Evolutionary conservation across 2,797 vertebrate species (phyloP).

Genomic region (Helostoma temminkii): DNA sequence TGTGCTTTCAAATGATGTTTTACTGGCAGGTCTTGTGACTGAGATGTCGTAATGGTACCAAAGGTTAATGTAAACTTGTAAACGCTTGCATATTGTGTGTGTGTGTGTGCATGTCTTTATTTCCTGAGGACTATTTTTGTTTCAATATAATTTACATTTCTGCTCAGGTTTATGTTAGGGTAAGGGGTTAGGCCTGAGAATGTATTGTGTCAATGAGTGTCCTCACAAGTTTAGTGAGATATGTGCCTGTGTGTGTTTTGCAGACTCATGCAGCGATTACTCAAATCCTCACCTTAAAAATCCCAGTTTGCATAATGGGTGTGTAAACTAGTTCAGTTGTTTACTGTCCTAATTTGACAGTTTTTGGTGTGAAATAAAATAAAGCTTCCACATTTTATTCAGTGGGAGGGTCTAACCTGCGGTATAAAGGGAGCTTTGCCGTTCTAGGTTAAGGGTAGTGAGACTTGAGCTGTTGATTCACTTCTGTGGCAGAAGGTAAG

Average conservation of each 20-base stretch:
- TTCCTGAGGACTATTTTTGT: too few relatives aligned
- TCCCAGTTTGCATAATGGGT: fast-evolving
- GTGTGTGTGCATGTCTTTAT: neutral
- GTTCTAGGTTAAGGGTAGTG: conserved; percentile 13
- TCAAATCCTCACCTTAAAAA: neutral
- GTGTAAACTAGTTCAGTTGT: neutral
- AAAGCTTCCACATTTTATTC: neutral
- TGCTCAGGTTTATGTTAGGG: too few relatives aligned
- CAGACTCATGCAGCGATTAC: conserved; percentile 3
- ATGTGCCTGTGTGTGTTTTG: neutral
- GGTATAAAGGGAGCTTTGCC: conserved; percentile 24
- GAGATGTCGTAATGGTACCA: conserved; percentile 1
- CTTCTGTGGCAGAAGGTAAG: conserved; percentile 61
- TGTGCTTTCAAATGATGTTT: neutral
- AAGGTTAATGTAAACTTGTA: conserved; percentile 27
- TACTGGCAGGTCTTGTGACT: conserved; percentile 32
- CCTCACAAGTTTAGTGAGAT: too few relatives aligned
- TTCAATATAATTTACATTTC: too few relatives aligned
- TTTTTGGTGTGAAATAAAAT: too few relatives aligned
- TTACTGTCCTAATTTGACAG: neutral
- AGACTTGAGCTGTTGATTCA: neutral
- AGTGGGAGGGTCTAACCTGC: conserved; percentile 40
- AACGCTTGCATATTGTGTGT: conserved; percentile 2
- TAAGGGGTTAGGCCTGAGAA: too few relatives aligned
- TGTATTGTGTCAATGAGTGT: too few relatives aligned